A percentile compares a stretch with the other conserved stretches of the same genome.
These are phyloP conservation scores for Atopsyche davidsoni DNA, from an alignment of 1,140 invertebrate species.

Conservation along the genomic window DNA sequence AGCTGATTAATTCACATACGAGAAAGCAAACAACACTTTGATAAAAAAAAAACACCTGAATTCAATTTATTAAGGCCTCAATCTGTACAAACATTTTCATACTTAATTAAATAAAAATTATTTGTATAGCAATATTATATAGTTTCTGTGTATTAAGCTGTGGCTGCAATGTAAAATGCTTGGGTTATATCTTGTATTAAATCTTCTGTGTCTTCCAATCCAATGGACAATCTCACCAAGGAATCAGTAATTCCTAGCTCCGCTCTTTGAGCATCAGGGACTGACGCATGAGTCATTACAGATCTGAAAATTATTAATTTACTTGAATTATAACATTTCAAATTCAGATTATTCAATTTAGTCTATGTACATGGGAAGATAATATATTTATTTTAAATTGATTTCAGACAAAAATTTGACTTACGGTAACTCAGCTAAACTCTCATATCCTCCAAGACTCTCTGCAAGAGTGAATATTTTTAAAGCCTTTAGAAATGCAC, in stretches of 20 bases:
- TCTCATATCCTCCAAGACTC: conserved; percentile 94
- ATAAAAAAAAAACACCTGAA: conserved; percentile 4
- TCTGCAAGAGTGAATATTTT: conserved; percentile 89
- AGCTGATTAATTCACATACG: conserved; percentile 26
- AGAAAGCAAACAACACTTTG: neutral
- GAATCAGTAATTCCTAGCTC: conserved; percentile 80
- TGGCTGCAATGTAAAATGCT: conserved; percentile 52
- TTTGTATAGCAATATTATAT: neutral
- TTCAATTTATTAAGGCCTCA: conserved; percentile 9
- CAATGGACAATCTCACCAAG: conserved; percentile 86
- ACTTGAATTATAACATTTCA: conserved; percentile 6
- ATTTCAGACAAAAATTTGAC: conserved; percentile 38
- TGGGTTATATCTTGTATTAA: conserved; percentile 83
- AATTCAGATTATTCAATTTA: conserved; percentile 1
- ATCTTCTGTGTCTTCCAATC: conserved; percentile 83
- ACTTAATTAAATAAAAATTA: neutral
- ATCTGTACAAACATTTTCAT: conserved; percentile 1
- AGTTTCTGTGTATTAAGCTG: conserved; percentile 11
- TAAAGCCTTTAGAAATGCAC: conserved; percentile 69
- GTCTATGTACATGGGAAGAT: conserved; percentile 4
- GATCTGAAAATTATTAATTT: conserved; percentile 42
- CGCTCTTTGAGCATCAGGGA: conserved; percentile 63
- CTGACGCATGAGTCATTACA: conserved; percentile 77
- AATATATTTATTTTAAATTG: conserved; percentile 4
- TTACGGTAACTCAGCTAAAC: conserved; percentile 80